Conservation (phyloP, 2,113 vertebrate genomes). For the Anguilla japonica region DNA sequence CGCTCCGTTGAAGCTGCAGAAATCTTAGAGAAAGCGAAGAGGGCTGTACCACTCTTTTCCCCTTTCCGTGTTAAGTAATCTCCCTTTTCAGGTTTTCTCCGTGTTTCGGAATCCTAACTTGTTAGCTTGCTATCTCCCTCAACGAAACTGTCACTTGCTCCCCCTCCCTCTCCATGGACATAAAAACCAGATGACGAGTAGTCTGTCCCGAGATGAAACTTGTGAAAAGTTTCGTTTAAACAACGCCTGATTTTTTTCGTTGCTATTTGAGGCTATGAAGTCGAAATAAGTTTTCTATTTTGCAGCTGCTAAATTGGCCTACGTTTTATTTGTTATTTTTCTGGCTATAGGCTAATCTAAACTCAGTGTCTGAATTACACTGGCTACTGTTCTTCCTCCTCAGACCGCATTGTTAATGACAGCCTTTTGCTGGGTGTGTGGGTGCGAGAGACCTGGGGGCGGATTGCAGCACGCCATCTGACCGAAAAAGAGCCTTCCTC, state of each 20-base stretch:
- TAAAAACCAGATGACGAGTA: constrained; percentile 6
- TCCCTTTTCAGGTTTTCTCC: background rate
- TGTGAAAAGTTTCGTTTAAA: constrained; percentile 18
- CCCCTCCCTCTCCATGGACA: background rate
- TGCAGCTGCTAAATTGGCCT: background rate
- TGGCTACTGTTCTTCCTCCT: constrained; percentile 72
- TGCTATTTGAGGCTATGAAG: too few species aligned
- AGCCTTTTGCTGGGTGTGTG: constrained; percentile 75
- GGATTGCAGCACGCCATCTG: constrained; percentile 81
- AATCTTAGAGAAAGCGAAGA: background rate
- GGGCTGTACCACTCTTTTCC: constrained; percentile 2
- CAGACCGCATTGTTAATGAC: constrained; percentile 74
- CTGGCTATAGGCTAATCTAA: constrained; percentile 45
- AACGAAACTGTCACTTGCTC: background rate
- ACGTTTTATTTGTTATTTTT: constrained; percentile 41
- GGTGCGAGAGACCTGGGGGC: constrained; percentile 79
- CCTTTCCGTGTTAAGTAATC: background rate
- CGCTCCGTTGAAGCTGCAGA: background rate
- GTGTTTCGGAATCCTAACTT: background rate
- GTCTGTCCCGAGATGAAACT: constrained; percentile 7
- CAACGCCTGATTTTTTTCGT: background rate
- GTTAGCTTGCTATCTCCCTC: background rate
- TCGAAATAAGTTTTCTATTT: background rate
- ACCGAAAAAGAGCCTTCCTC: constrained; percentile 82
- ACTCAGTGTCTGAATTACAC: constrained; percentile 58